These are phyloP conservation scores for Vanessa atalanta DNA, from an alignment of 1,140 invertebrate genomes.

Conservation along the genomic window DNA sequence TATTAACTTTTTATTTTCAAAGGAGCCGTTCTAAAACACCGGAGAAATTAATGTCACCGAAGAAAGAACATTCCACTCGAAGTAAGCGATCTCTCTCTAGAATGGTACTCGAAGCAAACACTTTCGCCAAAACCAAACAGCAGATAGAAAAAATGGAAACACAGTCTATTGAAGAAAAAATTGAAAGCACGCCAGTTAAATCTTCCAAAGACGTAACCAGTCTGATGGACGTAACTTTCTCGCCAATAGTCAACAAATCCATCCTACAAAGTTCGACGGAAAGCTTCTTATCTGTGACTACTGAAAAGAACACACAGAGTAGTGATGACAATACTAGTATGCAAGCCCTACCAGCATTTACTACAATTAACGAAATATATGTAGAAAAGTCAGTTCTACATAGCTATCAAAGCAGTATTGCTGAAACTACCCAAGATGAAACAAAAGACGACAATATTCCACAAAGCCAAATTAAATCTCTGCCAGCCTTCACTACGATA, in stretches of 20 bases:
- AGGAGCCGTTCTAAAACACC: slow-evolving; percentile 72
- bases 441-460: slow-evolving; percentile 38
- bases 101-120: slow-evolving; percentile 71
- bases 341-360: slow-evolving; percentile 57
- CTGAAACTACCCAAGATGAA: slow-evolving; percentile 40
- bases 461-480: slow-evolving; percentile 32
- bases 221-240: slow-evolving; percentile 67
- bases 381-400: slow-evolving; percentile 52
- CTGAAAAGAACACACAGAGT: slow-evolving; percentile 44
- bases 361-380: slow-evolving; percentile 49
- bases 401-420: slow-evolving; percentile 51
- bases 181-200: slow-evolving; percentile 72
- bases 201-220: slow-evolving; percentile 48
- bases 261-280: slow-evolving; percentile 64
- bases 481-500: slow-evolving; percentile 45
- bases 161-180: slow-evolving; percentile 41
- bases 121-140: slow-evolving; percentile 66
- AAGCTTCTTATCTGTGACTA: slow-evolving; percentile 49
- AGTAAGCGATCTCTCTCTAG: slow-evolving; percentile 67
- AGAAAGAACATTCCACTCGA: slow-evolving; percentile 49
- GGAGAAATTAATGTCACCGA: slow-evolving; percentile 69
- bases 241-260: slow-evolving; percentile 71
- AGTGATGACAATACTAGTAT: slow-evolving; percentile 45
- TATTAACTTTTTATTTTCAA: slow-evolving; percentile 24
- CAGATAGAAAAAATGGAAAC: slow-evolving; percentile 45